Conservation (phyloP, 2,797 vertebrate species). For the Enteromius argenteus region DNA sequence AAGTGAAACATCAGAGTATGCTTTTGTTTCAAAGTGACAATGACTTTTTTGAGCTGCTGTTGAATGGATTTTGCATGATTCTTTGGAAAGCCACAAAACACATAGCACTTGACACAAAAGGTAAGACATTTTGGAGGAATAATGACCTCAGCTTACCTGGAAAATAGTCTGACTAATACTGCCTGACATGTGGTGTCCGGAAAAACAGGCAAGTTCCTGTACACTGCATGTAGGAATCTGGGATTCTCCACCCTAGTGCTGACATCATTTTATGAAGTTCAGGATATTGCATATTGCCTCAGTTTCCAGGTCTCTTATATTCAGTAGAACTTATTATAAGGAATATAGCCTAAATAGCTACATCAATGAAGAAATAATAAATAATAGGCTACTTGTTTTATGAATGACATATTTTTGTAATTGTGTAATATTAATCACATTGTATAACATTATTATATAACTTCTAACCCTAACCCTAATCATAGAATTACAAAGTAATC, state of each 20-base stretch:
- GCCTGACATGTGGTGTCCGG: background rate
- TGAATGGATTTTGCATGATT: slow-evolving; percentile 19
- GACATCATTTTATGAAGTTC: background rate
- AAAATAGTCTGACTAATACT: slow-evolving; percentile 52
- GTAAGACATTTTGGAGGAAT: background rate
- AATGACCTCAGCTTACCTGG: slow-evolving; percentile 5
- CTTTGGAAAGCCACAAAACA: background rate
- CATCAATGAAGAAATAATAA: background rate
- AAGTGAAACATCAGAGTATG: background rate
- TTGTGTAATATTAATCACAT: background rate
- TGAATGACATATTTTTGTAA: background rate
- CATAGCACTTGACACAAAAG: background rate
- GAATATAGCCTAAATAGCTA: too few relatives aligned
- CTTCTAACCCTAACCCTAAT: too few relatives aligned
- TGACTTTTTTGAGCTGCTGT: background rate
- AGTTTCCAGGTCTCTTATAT: background rate
- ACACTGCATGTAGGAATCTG: background rate
- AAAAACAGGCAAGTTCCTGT: slow-evolving; percentile 41
- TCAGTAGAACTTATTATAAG: background rate
- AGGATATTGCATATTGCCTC: slow-evolving; percentile 22
- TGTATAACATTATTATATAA: too few relatives aligned
- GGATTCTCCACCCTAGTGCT: slow-evolving; percentile 13
- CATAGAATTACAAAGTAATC: background rate
- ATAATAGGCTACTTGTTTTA: background rate
- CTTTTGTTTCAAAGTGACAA: background rate